Evolutionary conservation across 35 echinoderm and acorn worm species (phyloP).

Genomic region (Amphiura filiformis): DNA sequence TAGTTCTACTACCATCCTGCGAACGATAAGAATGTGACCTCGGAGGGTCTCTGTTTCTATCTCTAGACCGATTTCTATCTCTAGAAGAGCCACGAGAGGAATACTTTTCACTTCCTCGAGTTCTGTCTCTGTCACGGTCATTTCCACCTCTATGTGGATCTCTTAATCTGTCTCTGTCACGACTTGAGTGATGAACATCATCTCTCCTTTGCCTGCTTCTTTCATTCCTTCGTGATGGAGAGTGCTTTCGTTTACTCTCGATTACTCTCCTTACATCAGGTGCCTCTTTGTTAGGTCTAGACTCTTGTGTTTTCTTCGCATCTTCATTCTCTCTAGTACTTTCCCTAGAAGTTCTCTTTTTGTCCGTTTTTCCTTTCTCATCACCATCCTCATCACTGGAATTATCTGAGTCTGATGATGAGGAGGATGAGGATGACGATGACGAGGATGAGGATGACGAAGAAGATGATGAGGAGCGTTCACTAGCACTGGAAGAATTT

Average conservation of each 20-base stretch:
- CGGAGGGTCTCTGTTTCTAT: neutral
- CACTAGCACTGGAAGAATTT: neutral
- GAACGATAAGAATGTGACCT: neutral
- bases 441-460: conserved; percentile 30
- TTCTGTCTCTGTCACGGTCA: neutral
- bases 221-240: neutral
- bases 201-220: conserved; percentile 25
- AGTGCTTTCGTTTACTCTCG: neutral
- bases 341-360: neutral
- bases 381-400: conserved; percentile 19
- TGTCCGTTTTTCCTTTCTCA: neutral
- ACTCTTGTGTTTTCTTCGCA: conserved; percentile 14
- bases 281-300: neutral
- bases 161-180: neutral
- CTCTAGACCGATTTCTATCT: conserved; percentile 13
- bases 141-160: neutral
- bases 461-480: neutral
- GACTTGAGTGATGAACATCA: neutral
- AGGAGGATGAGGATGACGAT: neutral
- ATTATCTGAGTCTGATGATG: conserved; percentile 6
- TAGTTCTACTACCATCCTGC: neutral
- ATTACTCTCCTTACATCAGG: conserved; percentile 8
- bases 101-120: neutral
- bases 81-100: neutral
- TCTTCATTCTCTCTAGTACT: neutral